Evolutionary conservation across 2,113 vertebrate genomes (phyloP), one percentile per base, ranked within the genome.

Genomic region (Ifrita kowaldi): DNA sequence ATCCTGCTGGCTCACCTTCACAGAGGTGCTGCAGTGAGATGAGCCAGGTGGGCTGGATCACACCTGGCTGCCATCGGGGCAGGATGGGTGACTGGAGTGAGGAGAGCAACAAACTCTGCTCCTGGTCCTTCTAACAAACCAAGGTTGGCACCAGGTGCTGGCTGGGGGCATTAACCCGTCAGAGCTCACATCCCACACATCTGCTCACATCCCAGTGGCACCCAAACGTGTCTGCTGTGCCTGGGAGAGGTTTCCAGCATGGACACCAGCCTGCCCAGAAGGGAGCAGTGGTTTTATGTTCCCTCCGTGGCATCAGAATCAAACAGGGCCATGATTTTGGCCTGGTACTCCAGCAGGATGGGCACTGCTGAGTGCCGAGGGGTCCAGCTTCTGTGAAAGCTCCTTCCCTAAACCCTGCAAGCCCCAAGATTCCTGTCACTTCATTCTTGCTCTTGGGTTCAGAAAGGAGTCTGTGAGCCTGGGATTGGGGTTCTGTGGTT

Each of bases 281-380:
- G 27, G 22, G 26, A 70, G 7, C 39, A 27, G 26, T 41, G 35
- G 30, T 18, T 57, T 64, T 73, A 6, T 42, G 26, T 42, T 83
- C 49, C 35, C 22, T 55, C 7, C 35, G 7, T 55, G 53, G 14
- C 49, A 23, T 24, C 39, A 28, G 33, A 33, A 50, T 73, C 52
- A 26, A 44, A 50, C 35, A 56, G 79, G 42, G 20, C 56, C 2
- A 0, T 68, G 49, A 2, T 35, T 53, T 55, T 62, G 30, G 17
- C 20, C 16, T 3, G 8, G 23, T 23, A 44, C 39, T 17, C 0
- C 0, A 37, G 44, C 13, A 1, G 35, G 71, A 26, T 10, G 27
- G 55, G 14, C 10, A 2, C 42, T 27, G 44, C 10, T 7, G 2
- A 37, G 13, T 49, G 42, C 17, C 0, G 0, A 5, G 55, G 23